Evolutionary conservation across 2,797 vertebrate genomes (phyloP), one percentile per base, ranked within the genome.

Genomic region (Mycteria americana): DNA sequence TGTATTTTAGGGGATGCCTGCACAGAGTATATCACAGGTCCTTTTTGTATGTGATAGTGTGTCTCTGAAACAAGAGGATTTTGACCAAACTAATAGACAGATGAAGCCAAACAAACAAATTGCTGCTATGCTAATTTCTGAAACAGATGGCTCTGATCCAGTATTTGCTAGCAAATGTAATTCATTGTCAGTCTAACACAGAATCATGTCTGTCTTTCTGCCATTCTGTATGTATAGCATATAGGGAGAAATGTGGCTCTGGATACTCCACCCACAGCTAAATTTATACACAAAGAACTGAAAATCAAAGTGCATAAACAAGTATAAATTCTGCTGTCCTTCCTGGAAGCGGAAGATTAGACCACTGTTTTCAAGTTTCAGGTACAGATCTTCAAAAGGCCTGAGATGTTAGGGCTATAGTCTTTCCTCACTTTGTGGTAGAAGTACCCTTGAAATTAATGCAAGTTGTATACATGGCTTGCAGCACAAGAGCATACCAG

Each of bases 81-180:
- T 94, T 93, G 87, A 95, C 63, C 86, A 93, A 96, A 95, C 85
- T 93, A 95, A 95, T 35, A 91, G 91, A 94, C 90, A 97, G 85
- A 95, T 92, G 89, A 97, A 96, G 79, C 72, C 91, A 96, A 95
- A 96, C 92, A 95, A 96, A 97, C 97, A 95, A 96, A 95, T 43
- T 91, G 84, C 88, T 88, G 87, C 93, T 93, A 92, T 92, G 88
- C 72, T 94, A 96, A 96, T 97, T 88, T 95, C 89, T 95, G 92
- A 96, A 96, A 95, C 94, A 97, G 89, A 96, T 96, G 88, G 94
- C 77, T 96, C 59, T 48, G 33, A 92, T 96, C 88, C 94, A 92
- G 53, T 74, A 76, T 93, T 92, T 88, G 90, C 77, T 84, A 92
- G 88, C 74, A 84, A 96, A 87, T 80, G 83, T 74, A 94, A 91